Evolutionary conservation across 2,888 invertebrate species (phyloP), one percentile per base, ranked within the genome.

Genomic region (Deroplatys truncata): DNA sequence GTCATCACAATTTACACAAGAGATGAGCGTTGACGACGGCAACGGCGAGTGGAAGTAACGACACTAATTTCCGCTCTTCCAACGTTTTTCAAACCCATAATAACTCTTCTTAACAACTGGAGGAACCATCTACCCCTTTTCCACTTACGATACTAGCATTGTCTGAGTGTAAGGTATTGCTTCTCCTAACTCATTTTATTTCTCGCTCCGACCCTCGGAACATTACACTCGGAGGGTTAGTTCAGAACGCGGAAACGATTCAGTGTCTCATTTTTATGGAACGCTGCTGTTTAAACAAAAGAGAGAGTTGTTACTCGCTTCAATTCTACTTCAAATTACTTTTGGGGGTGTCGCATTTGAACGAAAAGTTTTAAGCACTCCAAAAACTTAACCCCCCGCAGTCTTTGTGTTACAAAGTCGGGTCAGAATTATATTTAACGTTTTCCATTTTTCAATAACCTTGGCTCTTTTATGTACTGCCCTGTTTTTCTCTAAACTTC

Each of bases 61-160:
- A 88, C 86, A 82, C 88, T 88, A 88, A 90, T 90, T 90, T 90
- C 90, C 90, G 90, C 72, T 82, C 86, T 84, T 84, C 56, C 43
- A 49, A 82, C 88, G 85, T 88, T 88, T 90, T 90, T 85, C 88
- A 90, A 89, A 89, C 49, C 89, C 84, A 49, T 88, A 86, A 89
- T 89, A 89, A 89, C 88, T 89, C 88, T 87, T 87, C 87, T 87
- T 82, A 87, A 56, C 82, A 82, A 2, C 35, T 20, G 10, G 13
- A 28, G n/a, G 25, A 31, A 15, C 16, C 43, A 85, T 25, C 20
- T 72, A 72, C 56, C 56, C 56, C 9, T 7, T 72, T 25, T 72
- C 56, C 56, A 72, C 56, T 72, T 72, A 72, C 56, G 16, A 7
- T 72, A 72, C 56, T 72, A 72, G 56, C 56, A 72, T 72, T 72